Conservation (phyloP, 2,113 vertebrate species). For the Piaya cayana region DNA sequence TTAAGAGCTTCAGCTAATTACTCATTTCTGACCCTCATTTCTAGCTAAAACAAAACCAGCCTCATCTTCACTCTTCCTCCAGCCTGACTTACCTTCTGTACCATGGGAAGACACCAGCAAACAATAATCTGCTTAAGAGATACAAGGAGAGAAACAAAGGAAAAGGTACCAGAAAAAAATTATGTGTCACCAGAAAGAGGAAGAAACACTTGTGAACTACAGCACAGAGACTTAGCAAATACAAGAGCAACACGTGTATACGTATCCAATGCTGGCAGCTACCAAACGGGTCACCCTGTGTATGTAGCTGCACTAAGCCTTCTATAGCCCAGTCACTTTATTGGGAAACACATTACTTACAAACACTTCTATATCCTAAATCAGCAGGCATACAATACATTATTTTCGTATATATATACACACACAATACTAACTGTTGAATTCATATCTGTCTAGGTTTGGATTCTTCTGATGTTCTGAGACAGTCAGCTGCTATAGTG, state of each 20-base stretch:
- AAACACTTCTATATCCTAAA: neutral
- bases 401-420: neutral
- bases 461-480: neutral
- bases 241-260: accelerated
- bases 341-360: neutral
- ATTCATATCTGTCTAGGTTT: neutral
- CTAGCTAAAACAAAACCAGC: neutral
- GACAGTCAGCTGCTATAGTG: neutral
- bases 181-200: neutral
- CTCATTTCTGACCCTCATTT: neutral
- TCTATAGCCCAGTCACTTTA: neutral
- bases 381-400: neutral
- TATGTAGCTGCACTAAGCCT: neutral
- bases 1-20: neutral
- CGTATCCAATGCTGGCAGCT: neutral
- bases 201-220: neutral
- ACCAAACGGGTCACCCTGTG: neutral
- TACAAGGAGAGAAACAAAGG: neutral
- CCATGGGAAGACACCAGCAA: neutral
- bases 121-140: neutral
- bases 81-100: neutral
- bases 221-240: neutral
- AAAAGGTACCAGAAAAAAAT: neutral
- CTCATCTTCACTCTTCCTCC: neutral
- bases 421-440: neutral